These are phyloP conservation scores for Drosophila robusta DNA, from an alignment of 2,888 invertebrate species.

Conservation along the genomic window DNA sequence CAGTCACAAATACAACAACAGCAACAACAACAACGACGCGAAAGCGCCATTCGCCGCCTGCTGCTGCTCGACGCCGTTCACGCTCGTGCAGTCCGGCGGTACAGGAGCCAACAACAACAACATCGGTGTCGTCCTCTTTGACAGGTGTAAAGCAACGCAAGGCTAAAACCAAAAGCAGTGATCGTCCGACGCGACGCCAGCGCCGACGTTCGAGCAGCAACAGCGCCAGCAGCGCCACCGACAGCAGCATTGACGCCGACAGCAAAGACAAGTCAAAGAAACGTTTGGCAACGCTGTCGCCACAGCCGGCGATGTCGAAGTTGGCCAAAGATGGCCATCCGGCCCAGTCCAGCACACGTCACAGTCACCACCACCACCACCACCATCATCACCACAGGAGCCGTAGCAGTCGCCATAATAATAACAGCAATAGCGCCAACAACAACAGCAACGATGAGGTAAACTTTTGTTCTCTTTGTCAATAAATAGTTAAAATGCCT, in stretches of 20 bases:
- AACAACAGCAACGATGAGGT: slow-evolving; percentile 48
- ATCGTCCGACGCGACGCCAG: slow-evolving; percentile 43
- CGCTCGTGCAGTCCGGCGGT: slow-evolving; percentile 31
- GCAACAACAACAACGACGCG: slow-evolving; percentile 2
- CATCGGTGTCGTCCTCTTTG: slow-evolving; percentile 29
- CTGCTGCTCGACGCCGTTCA: slow-evolving; percentile 20
- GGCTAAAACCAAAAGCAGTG: slow-evolving; percentile 39
- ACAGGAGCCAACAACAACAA: slow-evolving; percentile 2
- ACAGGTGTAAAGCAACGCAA: slow-evolving; percentile 25
- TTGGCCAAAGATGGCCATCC: slow-evolving; percentile 18
- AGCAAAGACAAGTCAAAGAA: slow-evolving; percentile 39
- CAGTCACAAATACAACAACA: slow-evolving; percentile 23
- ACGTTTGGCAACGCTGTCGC: slow-evolving; percentile 20
- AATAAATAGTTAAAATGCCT: slow-evolving; percentile 13
- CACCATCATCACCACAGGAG: slow-evolving; percentile 45
- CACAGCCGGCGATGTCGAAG: slow-evolving; percentile 18
- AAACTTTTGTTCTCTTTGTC: slow-evolving; percentile 42
- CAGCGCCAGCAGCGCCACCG: slow-evolving; percentile 36
- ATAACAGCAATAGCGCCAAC: slow-evolving; percentile 22
- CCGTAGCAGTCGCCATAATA: slow-evolving; percentile 42
- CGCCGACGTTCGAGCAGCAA: slow-evolving; percentile 53
- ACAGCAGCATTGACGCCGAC: slow-evolving; percentile 16
- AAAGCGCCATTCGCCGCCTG: slow-evolving; percentile 24
- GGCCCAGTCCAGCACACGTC: slow-evolving; percentile 19
- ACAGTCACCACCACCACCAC: slow-evolving; percentile 33